These are phyloP conservation scores for Chaenocephalus aceratus DNA, from an alignment of 2,113 vertebrate genomes.

Conservation along the genomic window DNA sequence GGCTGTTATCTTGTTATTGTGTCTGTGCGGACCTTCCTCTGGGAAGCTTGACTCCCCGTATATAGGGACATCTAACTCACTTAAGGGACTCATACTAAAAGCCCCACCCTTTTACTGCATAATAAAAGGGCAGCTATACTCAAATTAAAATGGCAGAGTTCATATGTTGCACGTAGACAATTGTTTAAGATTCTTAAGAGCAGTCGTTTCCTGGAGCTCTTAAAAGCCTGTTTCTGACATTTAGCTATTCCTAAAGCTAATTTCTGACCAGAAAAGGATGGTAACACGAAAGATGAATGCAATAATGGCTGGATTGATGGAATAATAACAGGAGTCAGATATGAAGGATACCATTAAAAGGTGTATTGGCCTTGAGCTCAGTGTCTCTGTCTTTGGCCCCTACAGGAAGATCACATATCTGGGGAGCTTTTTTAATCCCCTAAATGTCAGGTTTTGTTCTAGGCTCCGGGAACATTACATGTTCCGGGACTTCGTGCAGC, in stretches of 20 bases:
- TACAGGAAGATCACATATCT: neutral
- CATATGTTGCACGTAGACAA: constrained; percentile 11
- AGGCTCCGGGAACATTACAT: neutral
- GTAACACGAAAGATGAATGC: constrained; percentile 9
- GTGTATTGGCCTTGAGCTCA: neutral
- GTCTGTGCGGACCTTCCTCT: constrained; percentile 48
- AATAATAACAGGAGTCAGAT: constrained; percentile 42
- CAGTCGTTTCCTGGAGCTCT: constrained; percentile 12
- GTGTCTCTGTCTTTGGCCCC: neutral
- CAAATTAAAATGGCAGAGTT: constrained; percentile 53
- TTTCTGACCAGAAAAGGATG: constrained; percentile 16
- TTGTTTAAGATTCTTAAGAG: constrained; percentile 3
- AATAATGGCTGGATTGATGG: constrained; percentile 44
- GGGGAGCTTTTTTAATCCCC: neutral
- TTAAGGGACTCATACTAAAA: constrained; percentile 51
- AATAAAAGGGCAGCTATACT: constrained; percentile 60
- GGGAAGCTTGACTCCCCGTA: constrained; percentile 49
- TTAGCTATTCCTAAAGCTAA: constrained; percentile 16
- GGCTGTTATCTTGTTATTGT: constrained; percentile 80
- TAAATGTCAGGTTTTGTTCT: constrained; percentile 13
- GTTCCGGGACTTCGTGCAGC: constrained; percentile 16
- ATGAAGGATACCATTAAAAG: neutral
- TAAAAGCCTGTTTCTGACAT: constrained; percentile 34
- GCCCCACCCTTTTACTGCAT: constrained; percentile 49
- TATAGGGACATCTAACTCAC: constrained; percentile 55